Conservation (phyloP, 2,797 vertebrate species). For the Manis pentadactyla region DNA sequence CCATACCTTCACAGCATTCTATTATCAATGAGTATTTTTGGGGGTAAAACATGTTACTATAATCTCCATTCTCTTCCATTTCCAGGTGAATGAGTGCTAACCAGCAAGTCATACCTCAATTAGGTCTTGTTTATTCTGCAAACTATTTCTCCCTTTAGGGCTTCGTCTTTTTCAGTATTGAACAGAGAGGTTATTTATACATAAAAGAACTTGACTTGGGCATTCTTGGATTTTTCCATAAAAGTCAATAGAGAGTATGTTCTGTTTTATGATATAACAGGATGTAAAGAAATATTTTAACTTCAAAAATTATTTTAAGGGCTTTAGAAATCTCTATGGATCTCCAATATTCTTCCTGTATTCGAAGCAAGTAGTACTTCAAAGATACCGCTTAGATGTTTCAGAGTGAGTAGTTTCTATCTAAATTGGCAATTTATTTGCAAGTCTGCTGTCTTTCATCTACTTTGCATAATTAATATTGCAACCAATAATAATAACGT, state of each 20-base stretch:
- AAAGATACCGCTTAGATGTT: slow-evolving; percentile 27
- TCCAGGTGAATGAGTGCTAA: background rate
- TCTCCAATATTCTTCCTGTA: background rate
- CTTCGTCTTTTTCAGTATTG: background rate
- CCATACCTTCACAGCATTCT: background rate
- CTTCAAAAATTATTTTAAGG: slow-evolving; percentile 41
- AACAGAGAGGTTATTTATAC: background rate
- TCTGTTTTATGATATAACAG: slow-evolving; percentile 5
- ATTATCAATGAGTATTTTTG: background rate
- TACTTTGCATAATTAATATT: slow-evolving; percentile 72
- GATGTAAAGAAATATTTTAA: slow-evolving; percentile 39
- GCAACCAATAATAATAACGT: slow-evolving; percentile 62
- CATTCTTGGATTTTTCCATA: slow-evolving; percentile 7
- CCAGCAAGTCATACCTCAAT: background rate
- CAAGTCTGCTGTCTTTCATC: slow-evolving; percentile 35
- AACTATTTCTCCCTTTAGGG: background rate
- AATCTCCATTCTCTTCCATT: background rate
- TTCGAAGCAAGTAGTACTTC: slow-evolving; percentile 15
- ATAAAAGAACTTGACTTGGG: background rate
- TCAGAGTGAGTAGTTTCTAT: slow-evolving; percentile 40
- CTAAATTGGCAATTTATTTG: slow-evolving; percentile 64
- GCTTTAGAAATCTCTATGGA: background rate
- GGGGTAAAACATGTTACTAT: background rate
- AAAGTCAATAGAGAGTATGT: background rate
- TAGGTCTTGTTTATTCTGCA: background rate